Base-by-base conservation (phyloP, 2,888 invertebrate genomes). In the Drepana falcataria region DNA sequence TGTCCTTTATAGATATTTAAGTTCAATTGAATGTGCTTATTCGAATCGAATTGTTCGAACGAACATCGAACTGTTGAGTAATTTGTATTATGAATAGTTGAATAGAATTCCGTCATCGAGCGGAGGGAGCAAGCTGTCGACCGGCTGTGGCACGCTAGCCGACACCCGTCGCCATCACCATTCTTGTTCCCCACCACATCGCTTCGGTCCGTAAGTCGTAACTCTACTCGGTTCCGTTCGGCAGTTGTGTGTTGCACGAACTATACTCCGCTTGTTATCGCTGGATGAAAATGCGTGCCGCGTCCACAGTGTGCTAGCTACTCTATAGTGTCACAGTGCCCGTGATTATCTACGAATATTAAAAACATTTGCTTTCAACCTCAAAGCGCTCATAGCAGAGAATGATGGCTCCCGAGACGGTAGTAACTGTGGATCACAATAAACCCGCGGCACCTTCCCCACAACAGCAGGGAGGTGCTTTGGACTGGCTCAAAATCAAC, bases 351-450 rank as follows among this genome's bases (percentile, higher is more conserved):
- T 63, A 64, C 58, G 59, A 66, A 63, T 60, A 68, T 66, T 63
- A 21, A 33, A 51, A 54, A 60, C 52, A 58, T 59, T 53, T 53
- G 61, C 53, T 64, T 56, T 53, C 59, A 64, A 67, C 60, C 44
- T 66, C 58, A 9, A 57, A 61, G 65, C 57, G 61, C 65, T 69
- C 59, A 53, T 68, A 60, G 57, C 67, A 76, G 76, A 89, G 78
- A 74, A 91, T 91, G 91, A 95, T 95, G 94, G 96, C 96, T 94
- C 95, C 95, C 82, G 96, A 96, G 92, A 95, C 95, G 75, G 95
- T 95, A 77, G 95, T 96, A 74, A 95, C 94, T 73, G 94, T 95
- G 83, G 95, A 95, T 79, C 94, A 94, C 80, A 94, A 90, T 90
- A 94, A 87, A 71, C 81, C 87, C 55, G 73, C 80, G 56, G 75